phyloP scores from a whole-genome alignment of 2,797 vertebrate genomes.

The Furcifer pardalis region DNA sequence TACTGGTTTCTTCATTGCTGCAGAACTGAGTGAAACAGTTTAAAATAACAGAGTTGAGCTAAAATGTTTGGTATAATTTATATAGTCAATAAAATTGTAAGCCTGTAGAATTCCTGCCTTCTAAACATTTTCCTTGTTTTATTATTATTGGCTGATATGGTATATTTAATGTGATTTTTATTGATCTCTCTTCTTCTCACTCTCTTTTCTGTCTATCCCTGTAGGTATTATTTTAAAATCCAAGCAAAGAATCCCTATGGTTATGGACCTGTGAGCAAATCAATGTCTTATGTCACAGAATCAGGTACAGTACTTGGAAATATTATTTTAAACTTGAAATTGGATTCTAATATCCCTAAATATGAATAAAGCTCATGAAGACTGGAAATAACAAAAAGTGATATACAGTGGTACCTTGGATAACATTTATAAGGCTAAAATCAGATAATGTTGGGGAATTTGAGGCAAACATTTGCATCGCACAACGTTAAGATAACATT shows the following conservation, averaged over 20 bases:
- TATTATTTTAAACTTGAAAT: slow-evolving; percentile 45
- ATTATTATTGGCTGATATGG: neutral
- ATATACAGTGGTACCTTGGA: too few species aligned
- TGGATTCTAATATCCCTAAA: neutral
- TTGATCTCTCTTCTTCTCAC: slow-evolving; percentile 22
- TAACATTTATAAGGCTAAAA: too few species aligned
- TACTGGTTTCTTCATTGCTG: neutral
- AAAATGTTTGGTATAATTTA: neutral
- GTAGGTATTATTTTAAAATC: slow-evolving; percentile 98
- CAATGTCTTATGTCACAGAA: slow-evolving; percentile 92
- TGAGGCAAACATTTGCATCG: too few species aligned
- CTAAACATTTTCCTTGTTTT: slow-evolving; percentile 1
- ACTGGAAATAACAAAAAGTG: too few species aligned
- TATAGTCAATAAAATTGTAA: slow-evolving; percentile 13
- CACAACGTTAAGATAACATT: too few species aligned
- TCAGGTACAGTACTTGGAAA: slow-evolving; percentile 83
- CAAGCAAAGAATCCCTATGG: slow-evolving; percentile 95
- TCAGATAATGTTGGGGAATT: too few species aligned
- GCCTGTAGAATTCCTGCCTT: neutral
- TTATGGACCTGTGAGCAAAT: slow-evolving; percentile 91
- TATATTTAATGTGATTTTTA: slow-evolving; percentile 30
- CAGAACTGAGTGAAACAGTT: neutral
- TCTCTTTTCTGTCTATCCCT: slow-evolving; percentile 33
- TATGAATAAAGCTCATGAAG: neutral
- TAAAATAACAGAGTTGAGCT: neutral